Evolutionary conservation across 2,888 invertebrate species (phyloP).

Genomic region (Acanthopleura granulata): DNA sequence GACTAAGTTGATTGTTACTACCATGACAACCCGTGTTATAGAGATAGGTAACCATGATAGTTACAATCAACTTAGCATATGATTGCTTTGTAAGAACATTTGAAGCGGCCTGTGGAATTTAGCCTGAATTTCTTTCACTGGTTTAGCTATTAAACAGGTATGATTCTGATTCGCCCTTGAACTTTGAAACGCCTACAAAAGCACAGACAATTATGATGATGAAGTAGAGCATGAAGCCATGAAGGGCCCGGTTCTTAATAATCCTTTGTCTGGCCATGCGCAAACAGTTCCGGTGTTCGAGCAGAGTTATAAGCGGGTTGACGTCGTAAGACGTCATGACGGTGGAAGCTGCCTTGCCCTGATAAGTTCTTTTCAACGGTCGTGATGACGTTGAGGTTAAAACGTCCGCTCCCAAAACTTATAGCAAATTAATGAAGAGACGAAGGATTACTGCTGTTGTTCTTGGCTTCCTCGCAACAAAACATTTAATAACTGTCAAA

Average conservation of each 20-base stretch:
- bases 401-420: background rate
- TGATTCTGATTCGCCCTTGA: background rate
- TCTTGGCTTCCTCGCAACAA: too few relatives aligned
- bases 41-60: background rate
- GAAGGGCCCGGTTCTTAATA: background rate
- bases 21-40: too few relatives aligned
- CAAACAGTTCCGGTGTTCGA: background rate
- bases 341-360: background rate
- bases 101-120: background rate
- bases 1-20: too few relatives aligned
- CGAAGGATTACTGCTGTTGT: too few relatives aligned
- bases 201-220: background rate
- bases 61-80: background rate
- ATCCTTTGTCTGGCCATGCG: background rate
- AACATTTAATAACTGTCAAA: too few relatives aligned
- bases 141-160: background rate
- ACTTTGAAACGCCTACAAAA: background rate
- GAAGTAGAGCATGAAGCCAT: background rate
- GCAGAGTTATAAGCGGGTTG: background rate
- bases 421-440: background rate
- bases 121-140: background rate
- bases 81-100: background rate
- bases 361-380: background rate
- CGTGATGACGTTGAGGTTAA: background rate
- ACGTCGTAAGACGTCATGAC: background rate